Conservation (phyloP, 2,797 vertebrate genomes). For the Phoebastria nigripes region DNA sequence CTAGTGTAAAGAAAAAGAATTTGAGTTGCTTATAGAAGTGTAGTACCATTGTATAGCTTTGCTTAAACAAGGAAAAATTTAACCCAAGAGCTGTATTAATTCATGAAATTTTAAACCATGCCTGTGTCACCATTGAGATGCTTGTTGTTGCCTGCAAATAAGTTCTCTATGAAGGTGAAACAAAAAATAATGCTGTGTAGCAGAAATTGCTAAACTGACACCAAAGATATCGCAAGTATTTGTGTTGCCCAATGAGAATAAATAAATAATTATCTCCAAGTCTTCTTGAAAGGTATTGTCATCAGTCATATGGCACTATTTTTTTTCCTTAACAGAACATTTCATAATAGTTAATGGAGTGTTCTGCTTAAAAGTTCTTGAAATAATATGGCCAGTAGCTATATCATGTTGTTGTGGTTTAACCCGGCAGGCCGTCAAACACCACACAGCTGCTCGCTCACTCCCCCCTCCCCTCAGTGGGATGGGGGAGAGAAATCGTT, state of each 20-base stretch:
- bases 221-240: rapidly evolving
- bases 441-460: no score
- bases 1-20: background rate
- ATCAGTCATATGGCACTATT: background rate
- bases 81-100: background rate
- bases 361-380: background rate
- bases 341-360: background rate
- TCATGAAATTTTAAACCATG: background rate
- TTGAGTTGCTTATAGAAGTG: background rate
- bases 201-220: background rate
- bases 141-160: background rate
- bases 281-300: background rate
- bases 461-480: no score
- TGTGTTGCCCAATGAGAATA: background rate
- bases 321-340: background rate
- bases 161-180: background rate
- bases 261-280: background rate
- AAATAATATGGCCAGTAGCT: background rate
- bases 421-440: no score
- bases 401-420: no score
- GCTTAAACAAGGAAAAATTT: background rate
- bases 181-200: background rate
- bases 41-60: background rate
- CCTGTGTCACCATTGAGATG: background rate
- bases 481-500: no score